These are phyloP conservation scores for Solenopsis fugax DNA, from an alignment of 1,140 invertebrate genomes.

Conservation along the genomic window DNA sequence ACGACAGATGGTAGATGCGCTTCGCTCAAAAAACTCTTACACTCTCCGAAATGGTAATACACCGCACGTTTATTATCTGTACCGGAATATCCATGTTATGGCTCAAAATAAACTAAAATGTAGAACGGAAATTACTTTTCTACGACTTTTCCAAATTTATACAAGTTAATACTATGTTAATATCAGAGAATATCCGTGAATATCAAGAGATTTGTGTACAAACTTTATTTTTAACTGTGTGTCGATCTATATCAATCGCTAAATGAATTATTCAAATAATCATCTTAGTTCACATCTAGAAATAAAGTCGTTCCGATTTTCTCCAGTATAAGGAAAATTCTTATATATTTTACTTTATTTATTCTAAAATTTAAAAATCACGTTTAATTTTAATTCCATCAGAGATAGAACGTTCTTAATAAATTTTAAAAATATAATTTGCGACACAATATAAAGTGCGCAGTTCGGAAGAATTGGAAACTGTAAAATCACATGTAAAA, in stretches of 20 bases:
- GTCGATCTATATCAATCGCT: neutral
- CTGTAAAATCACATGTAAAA: too few species aligned
- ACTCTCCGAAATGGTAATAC: constrained; percentile 14
- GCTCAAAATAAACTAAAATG: neutral
- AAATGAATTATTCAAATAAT: neutral
- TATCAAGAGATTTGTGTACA: neutral
- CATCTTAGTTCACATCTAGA: neutral
- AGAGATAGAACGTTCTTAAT: neutral
- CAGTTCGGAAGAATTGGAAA: too few species aligned
- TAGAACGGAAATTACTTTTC: neutral
- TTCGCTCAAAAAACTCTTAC: constrained; percentile 10
- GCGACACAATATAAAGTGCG: neutral
- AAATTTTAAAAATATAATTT: neutral
- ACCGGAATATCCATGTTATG: neutral
- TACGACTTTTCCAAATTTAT: neutral
- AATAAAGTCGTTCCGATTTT: neutral
- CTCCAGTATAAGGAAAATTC: neutral
- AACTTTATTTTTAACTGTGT: neutral
- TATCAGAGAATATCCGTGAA: neutral
- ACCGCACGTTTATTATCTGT: constrained; percentile 24
- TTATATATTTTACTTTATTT: neutral
- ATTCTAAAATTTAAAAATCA: neutral
- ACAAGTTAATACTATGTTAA: neutral
- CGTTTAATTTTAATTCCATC: neutral
- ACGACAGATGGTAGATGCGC: constrained; percentile 51